Conservation (phyloP, 2,797 vertebrate genomes). For the Odontamblyopus rebecca region DNA sequence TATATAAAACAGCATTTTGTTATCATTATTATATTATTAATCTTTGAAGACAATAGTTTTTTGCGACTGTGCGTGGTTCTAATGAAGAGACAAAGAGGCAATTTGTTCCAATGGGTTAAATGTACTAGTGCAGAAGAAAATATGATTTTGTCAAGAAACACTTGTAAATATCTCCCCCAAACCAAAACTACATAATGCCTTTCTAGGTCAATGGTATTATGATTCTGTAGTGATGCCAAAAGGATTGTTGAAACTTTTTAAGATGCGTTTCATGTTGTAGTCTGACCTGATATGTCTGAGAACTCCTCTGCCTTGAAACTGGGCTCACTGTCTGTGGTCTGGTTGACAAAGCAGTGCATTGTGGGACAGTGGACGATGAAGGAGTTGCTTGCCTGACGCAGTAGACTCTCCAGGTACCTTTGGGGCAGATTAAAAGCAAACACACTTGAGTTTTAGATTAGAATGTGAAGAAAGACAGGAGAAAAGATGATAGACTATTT, state of each 20-base stretch:
- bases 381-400: conserved; percentile 88
- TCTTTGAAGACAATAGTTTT: conserved; percentile 19
- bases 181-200: background rate
- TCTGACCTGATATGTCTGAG: conserved; percentile 87
- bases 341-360: conserved; percentile 84
- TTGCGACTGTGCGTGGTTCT: conserved; percentile 4
- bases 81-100: conserved; percentile 24
- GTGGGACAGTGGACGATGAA: conserved; percentile 84
- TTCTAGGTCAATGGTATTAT: background rate
- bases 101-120: conserved; percentile 10
- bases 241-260: background rate
- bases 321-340: conserved; percentile 75
- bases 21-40: conserved; percentile 20
- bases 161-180: background rate
- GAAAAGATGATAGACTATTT: background rate
- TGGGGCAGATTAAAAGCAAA: background rate
- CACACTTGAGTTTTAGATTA: background rate
- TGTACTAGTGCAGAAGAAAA: background rate
- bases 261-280: background rate
- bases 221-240: background rate
- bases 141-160: conserved; percentile 7
- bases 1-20: too few relatives aligned
- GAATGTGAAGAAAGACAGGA: background rate
- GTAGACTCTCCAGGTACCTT: conserved; percentile 90
- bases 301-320: conserved; percentile 88